Base-by-base conservation (phyloP, 2,113 vertebrate species). In the Aldabrachelys gigantea region DNA sequence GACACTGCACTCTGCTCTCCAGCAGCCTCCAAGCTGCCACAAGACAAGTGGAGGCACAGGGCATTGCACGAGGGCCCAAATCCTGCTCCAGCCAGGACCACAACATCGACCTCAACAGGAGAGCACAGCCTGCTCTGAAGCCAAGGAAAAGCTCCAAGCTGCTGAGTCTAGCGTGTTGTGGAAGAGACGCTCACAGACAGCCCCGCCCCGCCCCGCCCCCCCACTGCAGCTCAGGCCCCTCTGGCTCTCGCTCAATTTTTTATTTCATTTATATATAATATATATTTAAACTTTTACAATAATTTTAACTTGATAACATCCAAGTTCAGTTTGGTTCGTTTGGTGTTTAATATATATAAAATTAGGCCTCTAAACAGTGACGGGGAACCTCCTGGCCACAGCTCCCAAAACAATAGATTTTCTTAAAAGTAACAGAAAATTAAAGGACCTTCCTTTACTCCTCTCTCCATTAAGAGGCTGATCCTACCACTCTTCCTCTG, bases 301-400 rank as follows among this genome's bases (percentile, higher is more conserved):
- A 97, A 98, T 96, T 94, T 97, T 97, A 97, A 97, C 95, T 87
- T 97, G 96, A 97, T 98, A 94, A 97, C 97, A 97, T 97, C 97
- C 97, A 97, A 97, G 97, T 98, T 97, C 97, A 88, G 97, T 97
- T 98, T 97, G 97, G 93, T 94, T 81, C 96, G 96, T 96, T 96
- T 97, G 97, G 95, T 96, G 95, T 97, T 98, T 97, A 88, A 97
- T 98, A 98, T 97, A 97, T 98, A 98, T 96, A 98, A 98, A 98
- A 98, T 97, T 97, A 98, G 97, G 97, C 97, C 96, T 97, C 97
- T 98, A 98, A 94, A 97, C 96, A 98, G 97, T 97, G 97, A 97
- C 49, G 89, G 90, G 97, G 96, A 95, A 88, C 86, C 89, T 89
- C 92, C 89, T 85, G 81, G 44, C 80, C 35, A 78, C 95, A 82